Conservation (phyloP, 2,113 vertebrate genomes). For the Caranx ignobilis region DNA sequence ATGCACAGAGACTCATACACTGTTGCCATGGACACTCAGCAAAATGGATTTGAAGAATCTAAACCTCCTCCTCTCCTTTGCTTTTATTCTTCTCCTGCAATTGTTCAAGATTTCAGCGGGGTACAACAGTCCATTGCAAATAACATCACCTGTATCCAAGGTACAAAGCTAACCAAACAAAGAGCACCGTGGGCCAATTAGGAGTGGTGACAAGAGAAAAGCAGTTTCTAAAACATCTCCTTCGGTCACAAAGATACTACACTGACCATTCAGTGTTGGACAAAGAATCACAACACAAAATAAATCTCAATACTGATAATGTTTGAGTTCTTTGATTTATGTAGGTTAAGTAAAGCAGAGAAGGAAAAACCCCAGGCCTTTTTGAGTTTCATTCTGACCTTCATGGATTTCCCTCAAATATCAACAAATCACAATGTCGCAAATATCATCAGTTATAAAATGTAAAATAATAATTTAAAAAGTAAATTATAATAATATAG, state of each 20-base stretch:
- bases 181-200: slow-evolving; percentile 49
- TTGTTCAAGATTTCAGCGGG: slow-evolving; percentile 16
- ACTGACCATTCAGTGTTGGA: not conserved
- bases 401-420: not conserved
- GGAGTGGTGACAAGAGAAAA: slow-evolving; percentile 7
- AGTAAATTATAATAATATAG: no score
- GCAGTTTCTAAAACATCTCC: not conserved
- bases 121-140: slow-evolving; percentile 34
- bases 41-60: slow-evolving; percentile 51
- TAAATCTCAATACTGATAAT: not conserved
- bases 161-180: slow-evolving; percentile 49
- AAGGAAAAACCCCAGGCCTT: not conserved
- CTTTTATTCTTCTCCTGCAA: slow-evolving; percentile 18
- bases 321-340: not conserved
- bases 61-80: slow-evolving; percentile 30
- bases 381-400: not conserved
- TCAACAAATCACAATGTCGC: not conserved
- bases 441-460: no score
- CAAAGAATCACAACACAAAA: not conserved
- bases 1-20: slow-evolving; percentile 32
- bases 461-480: no score
- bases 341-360: not conserved
- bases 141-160: slow-evolving; percentile 35
- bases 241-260: not conserved
- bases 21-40: slow-evolving; percentile 75